phyloP scores from a whole-genome alignment of 2,888 invertebrate genomes.

The Protonemura montana region DNA sequence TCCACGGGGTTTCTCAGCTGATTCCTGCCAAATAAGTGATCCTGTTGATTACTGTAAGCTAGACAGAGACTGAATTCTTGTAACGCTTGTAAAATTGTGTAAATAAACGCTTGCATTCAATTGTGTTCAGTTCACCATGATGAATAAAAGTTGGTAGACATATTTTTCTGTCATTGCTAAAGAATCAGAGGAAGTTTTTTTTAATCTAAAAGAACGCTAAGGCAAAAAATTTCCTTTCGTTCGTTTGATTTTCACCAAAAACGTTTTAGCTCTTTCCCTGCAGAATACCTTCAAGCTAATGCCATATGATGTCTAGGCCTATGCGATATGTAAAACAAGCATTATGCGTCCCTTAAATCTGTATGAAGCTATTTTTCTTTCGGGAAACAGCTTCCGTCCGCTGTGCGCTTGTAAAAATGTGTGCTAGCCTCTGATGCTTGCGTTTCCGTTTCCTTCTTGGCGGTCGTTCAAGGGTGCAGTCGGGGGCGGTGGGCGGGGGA shows the following conservation, averaged over 20 bases:
- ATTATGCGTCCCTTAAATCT: not conserved
- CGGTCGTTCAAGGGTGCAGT: slow-evolving; percentile 29
- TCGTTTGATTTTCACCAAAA: not conserved
- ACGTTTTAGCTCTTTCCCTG: not conserved
- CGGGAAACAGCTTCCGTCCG: slow-evolving; percentile 35
- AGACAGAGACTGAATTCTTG: no score
- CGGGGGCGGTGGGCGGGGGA: not conserved
- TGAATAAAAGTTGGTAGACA: not conserved
- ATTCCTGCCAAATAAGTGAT: no score
- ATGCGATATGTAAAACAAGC: not conserved
- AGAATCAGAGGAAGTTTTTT: not conserved
- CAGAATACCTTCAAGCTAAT: not conserved
- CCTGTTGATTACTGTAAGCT: no score
- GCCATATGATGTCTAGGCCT: not conserved
- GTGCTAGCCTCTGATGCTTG: slow-evolving; percentile 31
- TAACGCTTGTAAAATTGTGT: no score
- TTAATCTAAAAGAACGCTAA: not conserved
- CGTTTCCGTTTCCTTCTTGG: slow-evolving; percentile 45
- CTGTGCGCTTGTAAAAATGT: slow-evolving; percentile 35
- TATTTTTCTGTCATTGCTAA: not conserved
- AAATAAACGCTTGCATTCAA: no score
- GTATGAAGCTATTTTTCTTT: slow-evolving; percentile 25
- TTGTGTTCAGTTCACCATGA: no score
- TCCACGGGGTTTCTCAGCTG: no score
- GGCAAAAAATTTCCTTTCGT: not conserved